Evolutionary conservation across 1,140 invertebrate genomes (phyloP).

Genomic region (Drosophila prosaltans): DNA sequence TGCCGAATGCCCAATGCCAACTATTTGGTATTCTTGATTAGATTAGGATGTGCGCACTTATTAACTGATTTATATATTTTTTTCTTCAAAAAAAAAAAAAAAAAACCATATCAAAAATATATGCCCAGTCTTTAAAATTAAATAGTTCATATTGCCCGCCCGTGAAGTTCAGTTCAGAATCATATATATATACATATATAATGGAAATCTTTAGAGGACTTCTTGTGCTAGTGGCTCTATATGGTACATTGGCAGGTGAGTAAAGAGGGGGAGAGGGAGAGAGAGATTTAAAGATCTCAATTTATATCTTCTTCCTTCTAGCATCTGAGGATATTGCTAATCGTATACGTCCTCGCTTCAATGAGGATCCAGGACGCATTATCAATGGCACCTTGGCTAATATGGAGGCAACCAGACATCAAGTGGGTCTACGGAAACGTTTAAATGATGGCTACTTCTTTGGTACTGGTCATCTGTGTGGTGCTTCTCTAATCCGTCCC

Average conservation of each 20-base stretch:
- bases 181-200: too few species aligned
- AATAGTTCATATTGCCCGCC: slow-evolving; percentile 44
- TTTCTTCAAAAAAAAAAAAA: not conserved
- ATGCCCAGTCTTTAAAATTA: not conserved
- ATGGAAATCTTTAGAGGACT: not conserved
- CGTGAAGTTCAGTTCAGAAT: slow-evolving; percentile 27
- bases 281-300: not conserved
- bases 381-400: slow-evolving; percentile 71
- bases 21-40: slow-evolving; percentile 30
- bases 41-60: slow-evolving; percentile 44
- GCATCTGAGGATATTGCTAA: not conserved
- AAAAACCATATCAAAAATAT: not conserved
- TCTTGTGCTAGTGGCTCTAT: slow-evolving; percentile 11
- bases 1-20: slow-evolving; percentile 2
- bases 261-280: not conserved
- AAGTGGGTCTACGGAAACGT: slow-evolving; percentile 73
- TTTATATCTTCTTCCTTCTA: not conserved
- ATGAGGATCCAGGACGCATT: slow-evolving; percentile 59
- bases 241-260: not conserved
- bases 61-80: slow-evolving; percentile 34
- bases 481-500: slow-evolving; percentile 76
- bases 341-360: slow-evolving; percentile 49
- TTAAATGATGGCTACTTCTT: slow-evolving; percentile 71
- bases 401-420: slow-evolving; percentile 63
- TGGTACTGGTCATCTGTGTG: slow-evolving; percentile 80